phyloP scores from a whole-genome alignment of 2,888 invertebrate genomes.

The Polymixis flavicincta region DNA sequence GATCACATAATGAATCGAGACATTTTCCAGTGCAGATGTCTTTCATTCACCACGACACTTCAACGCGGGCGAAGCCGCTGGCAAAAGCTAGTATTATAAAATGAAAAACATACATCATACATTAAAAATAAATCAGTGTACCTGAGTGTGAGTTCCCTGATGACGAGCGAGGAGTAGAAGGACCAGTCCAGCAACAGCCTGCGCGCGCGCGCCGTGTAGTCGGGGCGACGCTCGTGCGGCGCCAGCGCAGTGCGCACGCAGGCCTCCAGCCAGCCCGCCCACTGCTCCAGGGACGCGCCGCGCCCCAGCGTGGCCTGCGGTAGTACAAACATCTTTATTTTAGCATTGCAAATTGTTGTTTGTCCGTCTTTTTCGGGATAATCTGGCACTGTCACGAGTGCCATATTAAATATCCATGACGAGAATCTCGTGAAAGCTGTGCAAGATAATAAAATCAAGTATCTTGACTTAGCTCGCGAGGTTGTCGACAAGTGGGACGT shows the following conservation, averaged over 20 bases:
- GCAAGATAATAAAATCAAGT: too few species aligned
- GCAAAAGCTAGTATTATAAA: too few species aligned
- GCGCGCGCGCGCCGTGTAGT: conserved; percentile 94
- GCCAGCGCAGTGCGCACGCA: conserved; percentile 97
- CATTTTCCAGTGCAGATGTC: too few species aligned
- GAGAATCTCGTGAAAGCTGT: too few species aligned
- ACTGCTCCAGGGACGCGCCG: conserved; percentile 98
- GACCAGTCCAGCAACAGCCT: conserved; percentile 99
- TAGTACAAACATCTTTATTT: conserved; percentile 65
- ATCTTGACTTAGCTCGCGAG: too few species aligned
- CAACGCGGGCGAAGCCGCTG: too few species aligned
- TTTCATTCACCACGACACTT: too few species aligned
- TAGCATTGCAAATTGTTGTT: neutral
- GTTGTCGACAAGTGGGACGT: too few species aligned
- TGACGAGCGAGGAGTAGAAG: conserved; percentile 99
- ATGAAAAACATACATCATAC: too few species aligned
- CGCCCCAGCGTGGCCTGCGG: conserved; percentile 96
- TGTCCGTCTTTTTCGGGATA: neutral
- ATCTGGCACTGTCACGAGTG: neutral
- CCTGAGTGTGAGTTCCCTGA: conserved; percentile 97
- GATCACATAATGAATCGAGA: too few species aligned
- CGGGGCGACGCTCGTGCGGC: conserved; percentile 95
- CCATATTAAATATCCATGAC: too few species aligned
- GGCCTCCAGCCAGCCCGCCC: conserved; percentile 99
- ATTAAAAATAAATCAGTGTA: conserved; percentile 38